Conservation (phyloP, 2,888 invertebrate genomes). For the Suillia variegata region DNA sequence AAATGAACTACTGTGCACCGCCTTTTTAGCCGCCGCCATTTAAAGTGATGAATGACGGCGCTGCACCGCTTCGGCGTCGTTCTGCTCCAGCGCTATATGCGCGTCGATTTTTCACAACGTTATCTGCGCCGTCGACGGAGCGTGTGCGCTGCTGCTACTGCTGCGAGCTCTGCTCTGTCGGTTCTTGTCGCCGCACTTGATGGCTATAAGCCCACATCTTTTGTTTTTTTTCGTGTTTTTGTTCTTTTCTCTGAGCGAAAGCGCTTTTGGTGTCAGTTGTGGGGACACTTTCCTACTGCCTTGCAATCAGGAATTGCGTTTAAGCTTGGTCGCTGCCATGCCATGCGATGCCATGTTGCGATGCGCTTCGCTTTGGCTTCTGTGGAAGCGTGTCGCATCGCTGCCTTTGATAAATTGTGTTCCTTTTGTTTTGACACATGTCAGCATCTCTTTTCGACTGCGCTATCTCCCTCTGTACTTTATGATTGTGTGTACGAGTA, state of each 20-base stretch:
- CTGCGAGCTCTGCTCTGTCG: background rate
- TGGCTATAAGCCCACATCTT: conserved; percentile 7
- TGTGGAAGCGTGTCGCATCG: conserved; percentile 12
- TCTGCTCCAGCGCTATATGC: too few relatives aligned
- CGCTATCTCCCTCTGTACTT: background rate
- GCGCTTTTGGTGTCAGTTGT: conserved; percentile 6
- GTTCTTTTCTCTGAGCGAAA: too few relatives aligned
- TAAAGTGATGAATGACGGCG: background rate
- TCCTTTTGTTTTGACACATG: conserved; percentile 48
- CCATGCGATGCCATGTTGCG: too few relatives aligned
- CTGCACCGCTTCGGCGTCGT: background rate
- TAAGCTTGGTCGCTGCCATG: background rate
- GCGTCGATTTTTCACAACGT: background rate
- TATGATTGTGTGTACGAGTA: background rate
- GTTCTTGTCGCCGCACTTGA: conserved; percentile 9
- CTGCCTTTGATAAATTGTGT: conserved; percentile 48
- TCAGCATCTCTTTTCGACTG: conserved; percentile 34
- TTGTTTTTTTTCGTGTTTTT: too few relatives aligned
- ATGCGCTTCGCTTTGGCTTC: conserved; percentile 2
- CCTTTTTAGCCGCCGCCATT: too few relatives aligned
- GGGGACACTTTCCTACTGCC: too few relatives aligned
- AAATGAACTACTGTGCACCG: too few relatives aligned
- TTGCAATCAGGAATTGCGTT: background rate
- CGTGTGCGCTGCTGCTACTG: too few relatives aligned
- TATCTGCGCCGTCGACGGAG: background rate